Evolutionary conservation across 1,140 invertebrate species (phyloP), one percentile per base, ranked within the genome.

Genomic region (Schmidtea mediterranea): DNA sequence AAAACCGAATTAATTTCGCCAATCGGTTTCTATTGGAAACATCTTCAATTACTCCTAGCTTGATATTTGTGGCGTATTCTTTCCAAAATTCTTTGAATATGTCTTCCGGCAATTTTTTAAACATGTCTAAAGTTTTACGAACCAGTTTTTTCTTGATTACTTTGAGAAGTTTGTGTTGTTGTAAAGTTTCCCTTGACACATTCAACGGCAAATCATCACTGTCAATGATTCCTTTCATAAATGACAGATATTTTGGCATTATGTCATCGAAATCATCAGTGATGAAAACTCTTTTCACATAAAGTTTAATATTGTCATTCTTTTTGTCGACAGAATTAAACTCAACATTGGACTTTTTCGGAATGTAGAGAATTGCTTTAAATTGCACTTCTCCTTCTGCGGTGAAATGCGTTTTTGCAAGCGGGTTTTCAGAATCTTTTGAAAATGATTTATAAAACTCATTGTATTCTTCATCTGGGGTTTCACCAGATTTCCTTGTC

Each of bases 141-240:
- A 98, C 78, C 22, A 98, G 69, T 62, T 97, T 98, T 71, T 98
- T 98, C 69, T 90, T 92, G 58, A 98, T 98, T 36, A 80, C 82
- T 68, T 98, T 98, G 51, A 98, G 79, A 0, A 99, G 74, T 65
- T 98, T 98, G 68, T 92, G 84, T 63, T 98, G 92, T 56, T 77
- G 74, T 0, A 98, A 71, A 36, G 81, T 95, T 70, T 98, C 92
- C 55, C 92, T 75, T 1, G 83, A 90, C 12, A 98, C 90, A 66
- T 98, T 98, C 47, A 98, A 69, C 3, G 92, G 92, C 49, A 98
- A 69, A 71, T 98, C 92, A 67, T 98, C 92, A n/a, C 83, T 90
- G 66, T 98, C 92, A 22, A 97, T 32, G 51, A 98, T 79, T 57
- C 92, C 92, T 54, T 78, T 75, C 46, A 92, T 74, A 62, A 98